A percentile compares a stretch with the other conserved stretches of the same genome.
phyloP scores from a whole-genome alignment of 1,140 invertebrate genomes.

The Coelopa frigida region DNA sequence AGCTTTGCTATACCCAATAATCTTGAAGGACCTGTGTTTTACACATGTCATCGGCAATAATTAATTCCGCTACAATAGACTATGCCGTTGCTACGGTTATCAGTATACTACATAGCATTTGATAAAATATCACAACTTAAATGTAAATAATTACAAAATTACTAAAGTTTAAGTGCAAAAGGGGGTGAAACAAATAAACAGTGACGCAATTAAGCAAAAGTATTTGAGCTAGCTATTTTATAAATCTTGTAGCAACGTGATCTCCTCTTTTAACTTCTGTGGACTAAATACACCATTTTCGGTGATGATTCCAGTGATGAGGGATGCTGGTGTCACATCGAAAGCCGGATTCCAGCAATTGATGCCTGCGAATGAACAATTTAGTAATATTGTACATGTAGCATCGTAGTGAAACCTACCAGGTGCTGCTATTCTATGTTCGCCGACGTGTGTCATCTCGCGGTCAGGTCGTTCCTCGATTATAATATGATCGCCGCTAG shows the following conservation, averaged over 20 bases:
- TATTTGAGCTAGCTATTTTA: conserved; percentile 17
- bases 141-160: no score
- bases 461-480: conserved; percentile 88
- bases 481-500: conserved; percentile 76
- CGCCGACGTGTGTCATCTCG: conserved; percentile 86
- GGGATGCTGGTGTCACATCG: conserved; percentile 90
- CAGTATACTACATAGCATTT: no score
- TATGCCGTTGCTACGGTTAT: no score
- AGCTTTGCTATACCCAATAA: no score
- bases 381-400: not conserved
- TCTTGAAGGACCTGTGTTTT: no score
- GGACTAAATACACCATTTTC: conserved; percentile 82
- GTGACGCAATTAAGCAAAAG: not conserved
- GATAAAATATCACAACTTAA: no score
- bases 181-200: not conserved
- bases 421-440: conserved; percentile 73
- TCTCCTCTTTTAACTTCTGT: conserved; percentile 27
- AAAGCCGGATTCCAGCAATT: conserved; percentile 98
- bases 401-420: conserved; percentile 48
- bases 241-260: conserved; percentile 28
- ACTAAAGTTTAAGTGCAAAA: not conserved
- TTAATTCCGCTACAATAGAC: no score
- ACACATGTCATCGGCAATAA: no score
- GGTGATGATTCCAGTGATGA: conserved; percentile 94
- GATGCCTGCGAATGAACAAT: conserved; percentile 59